phyloP scores from a whole-genome alignment of 2,888 invertebrate species.

The Ormyrus thymus region DNA sequence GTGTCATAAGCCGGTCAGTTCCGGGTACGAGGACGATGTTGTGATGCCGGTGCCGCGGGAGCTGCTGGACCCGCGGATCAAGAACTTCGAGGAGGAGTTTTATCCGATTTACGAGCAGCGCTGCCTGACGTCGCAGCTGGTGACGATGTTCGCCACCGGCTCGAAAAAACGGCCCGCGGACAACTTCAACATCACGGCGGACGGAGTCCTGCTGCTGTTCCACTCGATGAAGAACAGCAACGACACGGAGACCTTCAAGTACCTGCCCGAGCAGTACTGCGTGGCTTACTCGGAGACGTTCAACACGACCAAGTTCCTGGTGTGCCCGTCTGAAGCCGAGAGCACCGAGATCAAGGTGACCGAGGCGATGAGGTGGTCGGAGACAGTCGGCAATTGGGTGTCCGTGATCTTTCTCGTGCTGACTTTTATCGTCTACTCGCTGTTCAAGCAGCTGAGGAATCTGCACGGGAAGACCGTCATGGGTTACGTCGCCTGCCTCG shows the following conservation, averaged over 20 bases:
- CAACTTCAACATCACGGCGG: background rate
- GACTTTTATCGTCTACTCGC: slow-evolving; percentile 67
- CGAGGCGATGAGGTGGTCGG: background rate
- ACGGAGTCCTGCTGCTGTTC: background rate
- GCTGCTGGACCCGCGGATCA: background rate
- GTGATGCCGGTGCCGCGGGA: background rate
- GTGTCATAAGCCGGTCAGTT: background rate
- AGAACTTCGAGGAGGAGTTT: slow-evolving; percentile 22
- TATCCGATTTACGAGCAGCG: slow-evolving; percentile 3
- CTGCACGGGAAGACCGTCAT: slow-evolving; percentile 68
- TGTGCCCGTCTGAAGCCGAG: background rate
- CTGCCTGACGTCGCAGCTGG: background rate
- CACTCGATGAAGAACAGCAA: background rate
- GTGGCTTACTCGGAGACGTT: background rate
- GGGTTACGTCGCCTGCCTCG: slow-evolving; percentile 63
- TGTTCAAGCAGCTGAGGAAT: slow-evolving; percentile 66
- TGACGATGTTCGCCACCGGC: background rate
- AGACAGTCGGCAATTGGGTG: slow-evolving; percentile 34
- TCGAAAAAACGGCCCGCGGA: background rate
- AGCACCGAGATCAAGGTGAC: background rate
- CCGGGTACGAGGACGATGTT: background rate
- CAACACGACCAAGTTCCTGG: background rate
- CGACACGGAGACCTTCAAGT: background rate
- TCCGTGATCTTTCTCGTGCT: slow-evolving; percentile 63
- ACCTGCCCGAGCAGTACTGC: slow-evolving; percentile 38